Conservation (phyloP, 2,888 invertebrate species). For the Drosophila neoperkinsi region DNA sequence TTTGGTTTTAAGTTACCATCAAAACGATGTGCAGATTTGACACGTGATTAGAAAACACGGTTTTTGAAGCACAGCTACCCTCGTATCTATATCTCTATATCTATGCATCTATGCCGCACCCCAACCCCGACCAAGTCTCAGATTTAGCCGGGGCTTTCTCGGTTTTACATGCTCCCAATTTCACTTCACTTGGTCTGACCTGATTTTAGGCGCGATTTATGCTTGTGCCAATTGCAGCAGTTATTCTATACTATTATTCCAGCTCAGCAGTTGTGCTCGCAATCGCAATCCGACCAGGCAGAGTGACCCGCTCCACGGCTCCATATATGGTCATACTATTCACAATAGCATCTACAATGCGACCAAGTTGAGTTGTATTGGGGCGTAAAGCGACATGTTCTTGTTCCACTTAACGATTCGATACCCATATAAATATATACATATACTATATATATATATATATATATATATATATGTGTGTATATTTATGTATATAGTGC, state of each 20-base stretch:
- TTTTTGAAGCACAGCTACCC: conserved; percentile 16
- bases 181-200: neutral
- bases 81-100: neutral
- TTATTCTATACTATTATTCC: neutral
- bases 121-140: neutral
- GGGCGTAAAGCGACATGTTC: conserved; percentile 77
- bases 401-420: conserved; percentile 60
- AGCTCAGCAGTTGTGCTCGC: conserved; percentile 8
- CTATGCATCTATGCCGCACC: neutral
- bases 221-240: neutral
- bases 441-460: neutral
- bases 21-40: conserved; percentile 77
- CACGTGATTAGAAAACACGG: conserved; percentile 76
- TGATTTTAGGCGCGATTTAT: neutral
- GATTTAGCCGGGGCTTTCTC: neutral
- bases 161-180: neutral
- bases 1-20: conserved; percentile 83
- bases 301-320: neutral
- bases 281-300: neutral
- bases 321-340: conserved; percentile 34
- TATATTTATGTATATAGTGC: neutral
- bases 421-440: neutral
- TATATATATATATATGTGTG: no score
- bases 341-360: conserved; percentile 40
- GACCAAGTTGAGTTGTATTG: conserved; percentile 71